These are phyloP conservation scores for Tetrapedia diversipes DNA, from an alignment of 2,888 invertebrate species.

Conservation along the genomic window DNA sequence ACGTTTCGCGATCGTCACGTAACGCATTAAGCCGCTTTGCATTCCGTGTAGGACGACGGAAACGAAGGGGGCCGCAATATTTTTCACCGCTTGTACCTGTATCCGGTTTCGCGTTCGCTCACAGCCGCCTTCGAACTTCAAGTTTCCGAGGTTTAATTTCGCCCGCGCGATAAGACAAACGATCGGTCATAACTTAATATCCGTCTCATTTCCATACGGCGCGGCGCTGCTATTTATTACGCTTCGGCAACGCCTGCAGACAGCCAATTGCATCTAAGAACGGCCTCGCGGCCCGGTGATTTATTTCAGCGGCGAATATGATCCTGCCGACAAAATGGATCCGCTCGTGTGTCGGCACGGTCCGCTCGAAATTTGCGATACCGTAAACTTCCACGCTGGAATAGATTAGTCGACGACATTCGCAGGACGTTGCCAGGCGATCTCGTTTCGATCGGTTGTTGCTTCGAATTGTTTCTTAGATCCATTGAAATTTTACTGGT, in stretches of 20 bases:
- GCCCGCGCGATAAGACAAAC: conserved; percentile 68
- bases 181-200: conserved; percentile 76
- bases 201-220: conserved; percentile 76
- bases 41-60: conserved; percentile 24
- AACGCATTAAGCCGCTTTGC: conserved; percentile 24
- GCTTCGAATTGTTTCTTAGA: background rate
- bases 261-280: conserved; percentile 71
- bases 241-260: conserved; percentile 72
- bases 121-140: conserved; percentile 33
- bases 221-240: conserved; percentile 73
- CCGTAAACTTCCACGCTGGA: conserved; percentile 2
- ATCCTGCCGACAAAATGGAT: conserved; percentile 58
- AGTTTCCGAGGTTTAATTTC: conserved; percentile 73
- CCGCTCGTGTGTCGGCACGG: conserved; percentile 34
- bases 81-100: conserved; percentile 33
- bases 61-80: conserved; percentile 28
- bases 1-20: conserved; percentile 4
- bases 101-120: conserved; percentile 41
- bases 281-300: conserved; percentile 42
- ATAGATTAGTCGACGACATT: conserved; percentile 14
- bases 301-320: conserved; percentile 58
- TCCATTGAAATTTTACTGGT: no score
- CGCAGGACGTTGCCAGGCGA: background rate
- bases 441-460: background rate
- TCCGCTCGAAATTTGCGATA: conserved; percentile 37